Conservation (phyloP, 2,113 vertebrate species). For the Pollimyrus isidori region DNA sequence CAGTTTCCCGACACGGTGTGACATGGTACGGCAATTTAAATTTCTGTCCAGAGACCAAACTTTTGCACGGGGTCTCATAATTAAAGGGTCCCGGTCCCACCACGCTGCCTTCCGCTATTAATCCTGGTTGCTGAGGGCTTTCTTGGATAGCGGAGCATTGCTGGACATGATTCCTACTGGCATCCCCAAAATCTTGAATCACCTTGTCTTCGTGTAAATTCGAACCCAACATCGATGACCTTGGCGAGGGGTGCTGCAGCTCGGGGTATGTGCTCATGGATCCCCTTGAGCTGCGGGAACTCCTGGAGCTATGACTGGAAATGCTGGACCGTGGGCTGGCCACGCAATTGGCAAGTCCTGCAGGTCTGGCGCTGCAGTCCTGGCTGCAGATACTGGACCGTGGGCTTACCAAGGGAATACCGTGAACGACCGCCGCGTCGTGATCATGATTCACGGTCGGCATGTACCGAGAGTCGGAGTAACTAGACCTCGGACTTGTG, state of each 20-base stretch:
- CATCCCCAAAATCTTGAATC: slow-evolving; percentile 62
- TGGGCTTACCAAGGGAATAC: slow-evolving; percentile 61
- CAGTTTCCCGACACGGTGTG: slow-evolving; percentile 73
- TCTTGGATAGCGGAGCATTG: slow-evolving; percentile 59
- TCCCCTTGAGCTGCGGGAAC: slow-evolving; percentile 75
- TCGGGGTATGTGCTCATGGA: slow-evolving; percentile 81
- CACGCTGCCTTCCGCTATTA: slow-evolving; percentile 38
- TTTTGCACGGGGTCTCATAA: slow-evolving; percentile 56
- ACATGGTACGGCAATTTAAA: slow-evolving; percentile 82
- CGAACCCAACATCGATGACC: slow-evolving; percentile 66
- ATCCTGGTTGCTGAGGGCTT: slow-evolving; percentile 37
- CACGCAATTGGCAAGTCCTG: slow-evolving; percentile 54
- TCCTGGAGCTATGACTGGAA: slow-evolving; percentile 80
- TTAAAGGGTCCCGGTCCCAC: slow-evolving; percentile 49
- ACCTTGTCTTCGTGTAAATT: slow-evolving; percentile 61
- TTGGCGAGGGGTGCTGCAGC: slow-evolving; percentile 70
- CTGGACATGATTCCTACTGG: slow-evolving; percentile 59
- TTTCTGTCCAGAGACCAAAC: slow-evolving; percentile 57
- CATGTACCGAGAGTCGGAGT: slow-evolving; percentile 66
- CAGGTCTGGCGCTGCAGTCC: slow-evolving; percentile 58
- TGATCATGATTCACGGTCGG: slow-evolving; percentile 53
- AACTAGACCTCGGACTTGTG: slow-evolving; percentile 71
- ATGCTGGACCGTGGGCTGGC: slow-evolving; percentile 79
- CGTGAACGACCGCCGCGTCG: slow-evolving; percentile 49
- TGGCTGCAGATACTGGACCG: slow-evolving; percentile 79